Evolutionary conservation across 2,888 invertebrate genomes (phyloP).

Genomic region (Clanis bilineata): DNA sequence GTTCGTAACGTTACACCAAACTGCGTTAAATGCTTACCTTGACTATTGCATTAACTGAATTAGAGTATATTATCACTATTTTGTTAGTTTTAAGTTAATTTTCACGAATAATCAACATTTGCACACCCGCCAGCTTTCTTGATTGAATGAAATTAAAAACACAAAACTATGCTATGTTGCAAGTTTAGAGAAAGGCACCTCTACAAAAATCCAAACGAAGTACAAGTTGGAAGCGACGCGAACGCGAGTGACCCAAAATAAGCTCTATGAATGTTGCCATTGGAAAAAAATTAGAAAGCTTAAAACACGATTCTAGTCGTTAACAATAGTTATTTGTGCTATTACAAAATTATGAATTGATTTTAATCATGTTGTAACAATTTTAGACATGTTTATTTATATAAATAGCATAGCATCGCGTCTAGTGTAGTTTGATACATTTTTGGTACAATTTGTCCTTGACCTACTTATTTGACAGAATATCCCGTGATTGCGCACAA

Average conservation of each 20-base stretch:
- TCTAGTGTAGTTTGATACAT: neutral
- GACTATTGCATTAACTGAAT: conserved; percentile 74
- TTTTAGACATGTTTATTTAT: neutral
- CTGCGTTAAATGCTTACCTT: conserved; percentile 67
- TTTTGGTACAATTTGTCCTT: conserved; percentile 49
- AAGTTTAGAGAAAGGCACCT: conserved; percentile 82
- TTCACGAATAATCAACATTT: conserved; percentile 64
- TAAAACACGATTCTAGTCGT: conserved; percentile 27
- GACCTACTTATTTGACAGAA: conserved; percentile 51
- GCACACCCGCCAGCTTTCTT: conserved; percentile 83
- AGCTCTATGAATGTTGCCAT: conserved; percentile 77
- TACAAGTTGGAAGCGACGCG: conserved; percentile 78
- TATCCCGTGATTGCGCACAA: conserved; percentile 49
- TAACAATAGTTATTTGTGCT: neutral
- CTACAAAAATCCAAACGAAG: conserved; percentile 75
- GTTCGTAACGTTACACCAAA: conserved; percentile 50
- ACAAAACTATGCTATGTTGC: conserved; percentile 78
- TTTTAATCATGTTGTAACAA: neutral
- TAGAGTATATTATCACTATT: conserved; percentile 53
- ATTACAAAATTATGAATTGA: neutral
- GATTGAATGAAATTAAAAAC: conserved; percentile 72
- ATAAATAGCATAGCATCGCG: neutral
- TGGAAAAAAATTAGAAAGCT: conserved; percentile 60
- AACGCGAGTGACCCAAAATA: conserved; percentile 82
- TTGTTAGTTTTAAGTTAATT: conserved; percentile 50